Percentiles rank a stretch among this genome's conserved stretches.
Evolutionary conservation across 2,888 invertebrate species (phyloP).

Genomic region (Branchellion lobata): DNA sequence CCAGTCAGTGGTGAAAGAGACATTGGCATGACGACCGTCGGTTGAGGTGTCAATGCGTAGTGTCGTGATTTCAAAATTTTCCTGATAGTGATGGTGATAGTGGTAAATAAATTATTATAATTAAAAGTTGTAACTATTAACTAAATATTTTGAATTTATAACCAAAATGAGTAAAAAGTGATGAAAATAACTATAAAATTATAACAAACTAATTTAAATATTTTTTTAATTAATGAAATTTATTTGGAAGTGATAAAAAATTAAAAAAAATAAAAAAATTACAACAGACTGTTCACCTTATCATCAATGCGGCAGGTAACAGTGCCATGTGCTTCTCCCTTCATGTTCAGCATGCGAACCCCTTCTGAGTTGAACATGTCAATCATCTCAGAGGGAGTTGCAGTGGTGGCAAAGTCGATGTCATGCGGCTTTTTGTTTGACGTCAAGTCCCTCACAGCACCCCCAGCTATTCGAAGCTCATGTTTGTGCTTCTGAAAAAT

Average conservation of each 20-base stretch:
- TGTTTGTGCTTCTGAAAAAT: slow-evolving; percentile 73
- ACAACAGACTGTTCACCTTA: slow-evolving; percentile 73
- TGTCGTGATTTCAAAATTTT: slow-evolving; percentile 72
- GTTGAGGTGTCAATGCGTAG: slow-evolving; percentile 85
- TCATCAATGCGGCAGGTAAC: slow-evolving; percentile 92
- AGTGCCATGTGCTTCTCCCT: slow-evolving; percentile 69
- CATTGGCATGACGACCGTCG: slow-evolving; percentile 92
- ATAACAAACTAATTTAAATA: too few relatives aligned
- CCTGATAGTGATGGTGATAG: slow-evolving; percentile 52
- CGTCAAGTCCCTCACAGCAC: slow-evolving; percentile 79
- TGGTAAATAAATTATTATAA: not conserved
- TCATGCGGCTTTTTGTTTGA: slow-evolving; percentile 68
- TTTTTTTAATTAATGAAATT: too few relatives aligned
- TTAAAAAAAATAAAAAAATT: not conserved
- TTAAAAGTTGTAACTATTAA: too few relatives aligned
- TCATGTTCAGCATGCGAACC: slow-evolving; percentile 85
- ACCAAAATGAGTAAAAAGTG: too few relatives aligned
- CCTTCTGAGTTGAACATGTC: slow-evolving; percentile 81
- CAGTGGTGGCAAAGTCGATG: slow-evolving; percentile 94
- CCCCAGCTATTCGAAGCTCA: slow-evolving; percentile 91
- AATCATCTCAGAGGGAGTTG: slow-evolving; percentile 94
- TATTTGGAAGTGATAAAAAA: too few relatives aligned
- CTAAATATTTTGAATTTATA: too few relatives aligned
- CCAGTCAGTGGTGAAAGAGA: slow-evolving; percentile 81
- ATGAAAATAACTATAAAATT: too few relatives aligned